phyloP scores from a whole-genome alignment of 2,888 invertebrate genomes.

The Drosophila cognata region DNA sequence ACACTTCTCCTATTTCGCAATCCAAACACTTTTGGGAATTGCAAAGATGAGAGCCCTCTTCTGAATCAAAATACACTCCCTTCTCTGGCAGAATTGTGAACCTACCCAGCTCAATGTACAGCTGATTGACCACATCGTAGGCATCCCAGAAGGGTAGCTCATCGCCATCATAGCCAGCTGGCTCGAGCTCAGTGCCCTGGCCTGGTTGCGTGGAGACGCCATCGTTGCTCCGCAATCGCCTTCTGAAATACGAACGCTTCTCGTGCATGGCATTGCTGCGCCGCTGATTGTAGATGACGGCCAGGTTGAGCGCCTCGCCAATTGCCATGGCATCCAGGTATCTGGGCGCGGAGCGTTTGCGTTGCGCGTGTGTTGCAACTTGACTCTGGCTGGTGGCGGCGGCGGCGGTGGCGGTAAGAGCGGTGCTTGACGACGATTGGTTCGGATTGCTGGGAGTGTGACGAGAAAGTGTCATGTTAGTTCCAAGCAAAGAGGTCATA shows the following conservation, averaged over 20 bases:
- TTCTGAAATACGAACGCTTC: conserved; percentile 71
- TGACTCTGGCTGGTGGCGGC: conserved; percentile 16
- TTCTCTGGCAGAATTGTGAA: accelerated
- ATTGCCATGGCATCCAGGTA: conserved; percentile 20
- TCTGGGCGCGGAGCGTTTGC: conserved; percentile 41
- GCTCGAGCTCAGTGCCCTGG: conserved; percentile 52
- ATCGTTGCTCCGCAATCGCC: conserved; percentile 76
- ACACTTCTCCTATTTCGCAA: not conserved
- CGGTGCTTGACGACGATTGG: conserved; percentile 63
- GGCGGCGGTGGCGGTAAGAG: conserved; percentile 16
- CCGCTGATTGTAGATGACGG: conserved; percentile 81
- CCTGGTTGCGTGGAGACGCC: conserved; percentile 49
- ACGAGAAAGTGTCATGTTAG: not conserved
- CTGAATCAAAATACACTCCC: no score
- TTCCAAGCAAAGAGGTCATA: not conserved
- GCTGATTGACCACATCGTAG: conserved; percentile 95
- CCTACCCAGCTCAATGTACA: conserved; percentile 92
- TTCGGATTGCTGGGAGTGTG: conserved; percentile 79
- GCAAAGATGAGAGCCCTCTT: not conserved
- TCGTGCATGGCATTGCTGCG: conserved; percentile 80
- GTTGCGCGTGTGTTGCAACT: conserved; percentile 36
- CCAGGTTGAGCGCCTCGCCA: conserved; percentile 74
- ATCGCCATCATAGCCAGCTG: conserved; percentile 66
- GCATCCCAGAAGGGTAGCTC: conserved; percentile 93
- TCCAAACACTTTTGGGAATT: not conserved